Evolutionary conservation across 2,113 vertebrate genomes (phyloP).

Genomic region (Pseudonaja textilis): DNA sequence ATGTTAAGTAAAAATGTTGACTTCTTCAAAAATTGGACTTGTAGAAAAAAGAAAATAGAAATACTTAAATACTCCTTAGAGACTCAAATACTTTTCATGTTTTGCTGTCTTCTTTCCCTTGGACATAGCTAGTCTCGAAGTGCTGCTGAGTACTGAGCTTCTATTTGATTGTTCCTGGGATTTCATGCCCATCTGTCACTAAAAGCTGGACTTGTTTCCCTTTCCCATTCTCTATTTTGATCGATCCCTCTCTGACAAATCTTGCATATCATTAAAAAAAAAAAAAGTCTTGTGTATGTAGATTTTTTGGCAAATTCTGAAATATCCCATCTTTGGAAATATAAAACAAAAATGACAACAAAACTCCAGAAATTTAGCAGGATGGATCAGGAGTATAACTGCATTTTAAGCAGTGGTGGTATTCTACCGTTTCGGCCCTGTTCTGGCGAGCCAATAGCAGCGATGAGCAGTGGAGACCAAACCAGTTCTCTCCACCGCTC

Average conservation of each 20-base stretch:
- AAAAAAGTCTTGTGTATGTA: not conserved
- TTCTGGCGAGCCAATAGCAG: too few species aligned
- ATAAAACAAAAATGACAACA: not conserved
- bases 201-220: not conserved
- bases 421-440: too few species aligned
- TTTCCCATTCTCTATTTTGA: not conserved
- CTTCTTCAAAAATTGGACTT: not conserved
- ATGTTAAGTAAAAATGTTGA: not conserved
- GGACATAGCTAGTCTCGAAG: not conserved
- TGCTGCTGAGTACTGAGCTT: not conserved
- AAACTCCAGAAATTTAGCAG: not conserved
- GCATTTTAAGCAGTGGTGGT: too few species aligned
- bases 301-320: not conserved
- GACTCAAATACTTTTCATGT: not conserved
- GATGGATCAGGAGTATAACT: not conserved
- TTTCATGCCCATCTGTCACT: conserved; percentile 11
- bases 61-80: not conserved
- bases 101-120: not conserved
- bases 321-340: not conserved
- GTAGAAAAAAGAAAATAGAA: not conserved
- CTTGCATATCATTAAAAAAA: not conserved
- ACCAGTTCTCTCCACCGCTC: too few species aligned
- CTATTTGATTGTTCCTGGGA: not conserved
- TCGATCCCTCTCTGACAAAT: not conserved
- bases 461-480: too few species aligned